phyloP scores from a whole-genome alignment of 2,113 vertebrate species.

The Papio anubis region DNA sequence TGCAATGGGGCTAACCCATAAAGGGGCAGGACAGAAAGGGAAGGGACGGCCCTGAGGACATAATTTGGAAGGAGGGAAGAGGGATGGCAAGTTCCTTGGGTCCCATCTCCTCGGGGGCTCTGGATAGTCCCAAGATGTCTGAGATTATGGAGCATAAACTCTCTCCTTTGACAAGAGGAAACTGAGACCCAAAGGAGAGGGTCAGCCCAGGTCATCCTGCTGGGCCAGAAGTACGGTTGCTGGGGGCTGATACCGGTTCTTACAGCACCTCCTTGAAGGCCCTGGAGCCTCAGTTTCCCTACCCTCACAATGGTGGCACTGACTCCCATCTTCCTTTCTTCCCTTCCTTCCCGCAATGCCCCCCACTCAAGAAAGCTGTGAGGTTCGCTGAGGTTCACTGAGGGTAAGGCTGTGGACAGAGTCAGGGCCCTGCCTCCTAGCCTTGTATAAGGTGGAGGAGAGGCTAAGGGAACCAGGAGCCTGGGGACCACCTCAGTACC shows the following conservation, averaged over 20 bases:
- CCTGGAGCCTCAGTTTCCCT: not conserved
- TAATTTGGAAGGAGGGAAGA: not conserved
- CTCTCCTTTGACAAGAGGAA: not conserved
- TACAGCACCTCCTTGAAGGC: not conserved
- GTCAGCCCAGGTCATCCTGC: not conserved
- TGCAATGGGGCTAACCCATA: not conserved
- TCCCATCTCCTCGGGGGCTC: not conserved
- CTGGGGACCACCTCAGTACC: not conserved
- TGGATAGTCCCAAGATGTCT: not conserved
- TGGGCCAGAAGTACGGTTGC: not conserved
- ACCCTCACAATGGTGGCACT: no score
- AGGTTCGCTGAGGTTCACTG: not conserved
- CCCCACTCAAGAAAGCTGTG: not conserved
- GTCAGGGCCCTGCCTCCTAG: not conserved
- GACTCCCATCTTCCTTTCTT: not conserved
- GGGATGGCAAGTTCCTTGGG: not conserved
- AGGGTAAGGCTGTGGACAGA: not conserved
- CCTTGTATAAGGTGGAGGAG: not conserved
- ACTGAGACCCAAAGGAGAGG: not conserved
- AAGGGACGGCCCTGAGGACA: not conserved
- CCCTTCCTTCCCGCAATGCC: rapidly evolving
- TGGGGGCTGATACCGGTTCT: not conserved
- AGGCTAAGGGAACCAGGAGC: not conserved
- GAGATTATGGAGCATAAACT: not conserved
- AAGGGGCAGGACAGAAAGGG: not conserved